A percentile compares a stretch with the other conserved stretches of the same genome.
Evolutionary conservation across 2,797 vertebrate species (phyloP).

Genomic region (Anolis apletophallus): DNA sequence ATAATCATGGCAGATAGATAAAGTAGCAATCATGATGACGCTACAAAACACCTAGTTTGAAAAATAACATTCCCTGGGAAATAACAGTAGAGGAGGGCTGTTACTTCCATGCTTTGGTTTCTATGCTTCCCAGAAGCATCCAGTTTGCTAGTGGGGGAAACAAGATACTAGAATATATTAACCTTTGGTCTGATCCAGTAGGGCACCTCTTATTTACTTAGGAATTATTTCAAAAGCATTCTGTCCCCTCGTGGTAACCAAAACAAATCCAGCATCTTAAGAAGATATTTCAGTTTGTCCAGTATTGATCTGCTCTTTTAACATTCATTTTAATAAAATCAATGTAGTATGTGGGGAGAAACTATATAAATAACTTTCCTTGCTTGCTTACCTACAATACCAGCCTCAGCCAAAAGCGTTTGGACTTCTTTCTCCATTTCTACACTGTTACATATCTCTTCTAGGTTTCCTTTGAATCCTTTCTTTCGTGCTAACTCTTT

Average conservation of each 20-base stretch:
- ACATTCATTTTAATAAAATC: background rate
- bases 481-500: constrained; percentile 85
- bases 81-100: background rate
- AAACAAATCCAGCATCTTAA: constrained; percentile 3
- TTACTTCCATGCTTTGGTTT: background rate
- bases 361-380: background rate
- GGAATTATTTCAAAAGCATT: background rate
- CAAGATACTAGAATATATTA: background rate
- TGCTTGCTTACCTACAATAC: constrained; percentile 82
- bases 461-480: constrained; percentile 83
- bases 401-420: constrained; percentile 87
- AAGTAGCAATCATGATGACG: background rate
- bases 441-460: constrained; percentile 89
- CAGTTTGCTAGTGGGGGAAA: background rate
- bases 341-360: too few relatives aligned
- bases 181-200: background rate
- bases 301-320: background rate
- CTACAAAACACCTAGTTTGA: background rate
- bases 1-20: background rate
- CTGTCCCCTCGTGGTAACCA: background rate
- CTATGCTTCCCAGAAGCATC: background rate
- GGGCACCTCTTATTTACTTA: background rate
- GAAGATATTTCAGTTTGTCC: background rate
- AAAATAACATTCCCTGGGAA: background rate
- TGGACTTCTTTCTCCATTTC: constrained; percentile 91